These are phyloP conservation scores for Vidua chalybeata DNA, from an alignment of 2,113 vertebrate genomes.

Conservation along the genomic window DNA sequence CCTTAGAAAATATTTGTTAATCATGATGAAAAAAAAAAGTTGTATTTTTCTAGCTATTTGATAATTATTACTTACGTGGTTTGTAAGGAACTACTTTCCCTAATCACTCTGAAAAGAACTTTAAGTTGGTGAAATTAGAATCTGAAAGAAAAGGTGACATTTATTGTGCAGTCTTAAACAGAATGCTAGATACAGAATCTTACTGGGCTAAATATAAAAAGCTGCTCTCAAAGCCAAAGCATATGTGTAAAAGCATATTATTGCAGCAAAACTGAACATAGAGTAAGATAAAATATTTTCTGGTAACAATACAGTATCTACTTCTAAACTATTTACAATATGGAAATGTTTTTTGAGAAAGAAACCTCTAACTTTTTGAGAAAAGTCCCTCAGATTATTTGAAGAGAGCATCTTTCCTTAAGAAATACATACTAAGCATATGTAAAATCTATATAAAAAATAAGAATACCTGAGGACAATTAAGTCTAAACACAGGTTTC, in stretches of 20 bases:
- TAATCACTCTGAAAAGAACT: background rate
- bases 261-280: background rate
- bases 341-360: background rate
- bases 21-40: background rate
- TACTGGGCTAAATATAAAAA: background rate
- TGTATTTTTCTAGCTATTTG: background rate
- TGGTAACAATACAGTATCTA: background rate
- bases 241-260: background rate
- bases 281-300: background rate
- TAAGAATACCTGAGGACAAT: background rate
- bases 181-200: background rate
- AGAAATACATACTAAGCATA: background rate
- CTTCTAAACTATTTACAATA: background rate
- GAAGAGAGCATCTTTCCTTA: background rate
- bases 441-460: background rate
- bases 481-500: background rate
- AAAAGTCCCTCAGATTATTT: background rate
- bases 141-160: background rate
- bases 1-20: background rate
- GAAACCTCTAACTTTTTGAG: background rate
- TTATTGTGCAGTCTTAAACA: background rate
- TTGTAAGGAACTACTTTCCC: background rate
- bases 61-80: background rate
- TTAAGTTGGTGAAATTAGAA: background rate
- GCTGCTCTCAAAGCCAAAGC: background rate